Evolutionary conservation across 2,113 vertebrate species (phyloP).

Genomic region (Peucedramus taeniatus): DNA sequence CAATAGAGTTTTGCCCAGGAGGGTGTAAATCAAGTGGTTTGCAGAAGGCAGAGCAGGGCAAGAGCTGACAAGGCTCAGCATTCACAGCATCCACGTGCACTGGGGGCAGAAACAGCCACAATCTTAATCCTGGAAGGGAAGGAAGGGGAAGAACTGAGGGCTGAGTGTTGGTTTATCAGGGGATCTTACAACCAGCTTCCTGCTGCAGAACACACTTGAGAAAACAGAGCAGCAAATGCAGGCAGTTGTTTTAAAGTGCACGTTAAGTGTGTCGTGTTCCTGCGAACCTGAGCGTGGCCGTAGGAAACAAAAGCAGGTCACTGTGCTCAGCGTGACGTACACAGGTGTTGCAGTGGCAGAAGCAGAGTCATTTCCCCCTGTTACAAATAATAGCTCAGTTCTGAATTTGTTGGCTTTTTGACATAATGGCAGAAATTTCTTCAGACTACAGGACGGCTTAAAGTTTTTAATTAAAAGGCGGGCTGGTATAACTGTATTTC

Average conservation of each 20-base stretch:
- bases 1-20: background rate
- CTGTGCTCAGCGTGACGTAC: background rate
- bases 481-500: background rate
- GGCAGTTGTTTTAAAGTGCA: fast-evolving
- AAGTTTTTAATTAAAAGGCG: background rate
- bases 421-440: background rate
- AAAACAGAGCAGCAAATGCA: background rate
- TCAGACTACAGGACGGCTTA: background rate
- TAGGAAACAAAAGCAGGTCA: background rate
- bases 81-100: background rate
- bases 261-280: fast-evolving
- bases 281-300: background rate
- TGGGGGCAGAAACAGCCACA: background rate
- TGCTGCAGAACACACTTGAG: background rate
- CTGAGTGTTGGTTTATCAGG: background rate
- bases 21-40: background rate
- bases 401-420: background rate
- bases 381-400: background rate
- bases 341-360: background rate
- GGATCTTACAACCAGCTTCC: background rate
- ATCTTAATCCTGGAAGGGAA: background rate
- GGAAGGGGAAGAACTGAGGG: background rate
- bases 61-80: background rate
- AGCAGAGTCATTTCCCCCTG: background rate
- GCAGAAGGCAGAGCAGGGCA: background rate